These are phyloP conservation scores for Thelaira solivaga DNA, from an alignment of 2,888 invertebrate genomes.

Conservation along the genomic window DNA sequence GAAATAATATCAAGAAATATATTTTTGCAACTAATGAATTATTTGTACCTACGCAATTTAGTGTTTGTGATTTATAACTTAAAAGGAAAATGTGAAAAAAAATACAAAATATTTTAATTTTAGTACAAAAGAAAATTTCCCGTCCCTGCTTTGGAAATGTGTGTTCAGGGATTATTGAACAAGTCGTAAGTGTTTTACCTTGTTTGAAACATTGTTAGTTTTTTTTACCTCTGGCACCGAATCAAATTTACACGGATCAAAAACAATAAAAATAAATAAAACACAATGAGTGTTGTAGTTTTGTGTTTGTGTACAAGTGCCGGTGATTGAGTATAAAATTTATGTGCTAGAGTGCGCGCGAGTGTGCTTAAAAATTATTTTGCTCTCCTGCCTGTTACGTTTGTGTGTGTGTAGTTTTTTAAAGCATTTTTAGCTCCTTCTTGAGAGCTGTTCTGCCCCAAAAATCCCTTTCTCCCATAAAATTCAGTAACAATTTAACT, in stretches of 20 bases:
- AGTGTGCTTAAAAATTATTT: not conserved
- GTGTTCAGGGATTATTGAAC: not conserved
- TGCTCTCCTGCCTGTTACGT: conserved; percentile 49
- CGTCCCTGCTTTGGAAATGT: not conserved
- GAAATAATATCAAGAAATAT: no score
- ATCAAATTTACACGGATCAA: conserved; percentile 24
- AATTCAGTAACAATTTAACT: not conserved
- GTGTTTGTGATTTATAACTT: no score
- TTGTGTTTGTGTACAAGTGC: conserved; percentile 6
- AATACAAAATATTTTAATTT: no score
- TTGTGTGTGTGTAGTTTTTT: no score
- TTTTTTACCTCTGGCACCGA: conserved; percentile 48
- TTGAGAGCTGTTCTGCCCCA: not conserved
- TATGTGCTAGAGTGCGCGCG: not conserved
- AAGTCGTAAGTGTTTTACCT: conserved; percentile 13
- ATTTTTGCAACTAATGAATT: no score
- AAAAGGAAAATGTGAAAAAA: not conserved
- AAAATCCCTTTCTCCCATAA: not conserved
- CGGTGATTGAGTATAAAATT: conserved; percentile 25
- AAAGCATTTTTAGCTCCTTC: conserved; percentile 23
- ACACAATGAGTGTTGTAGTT: conserved; percentile 8
- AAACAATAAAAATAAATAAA: not conserved
- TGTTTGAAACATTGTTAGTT: conserved; percentile 39
- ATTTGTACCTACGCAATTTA: no score
- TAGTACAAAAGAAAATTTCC: not conserved